Base-by-base conservation (phyloP, 2,797 vertebrate species). In the Rhadinocentrus ornatus region DNA sequence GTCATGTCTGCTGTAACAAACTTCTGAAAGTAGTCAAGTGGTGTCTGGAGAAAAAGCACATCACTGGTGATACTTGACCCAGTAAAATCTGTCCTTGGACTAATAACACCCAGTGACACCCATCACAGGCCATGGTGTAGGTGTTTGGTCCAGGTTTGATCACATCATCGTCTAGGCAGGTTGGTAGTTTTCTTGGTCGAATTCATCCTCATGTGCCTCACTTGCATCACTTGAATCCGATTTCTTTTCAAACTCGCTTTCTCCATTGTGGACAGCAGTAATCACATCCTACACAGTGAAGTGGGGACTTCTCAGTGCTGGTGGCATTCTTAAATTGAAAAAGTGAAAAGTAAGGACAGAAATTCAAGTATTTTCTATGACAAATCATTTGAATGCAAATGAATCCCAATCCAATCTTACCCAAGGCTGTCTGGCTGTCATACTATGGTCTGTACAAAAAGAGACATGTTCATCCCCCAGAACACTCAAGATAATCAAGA, bases 391-490 rank as follows among this genome's bases (percentile, higher is more conserved):
- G 1, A 41, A 41, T 16, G 15, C 39, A 41, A 18, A 41, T 41
- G 2, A 41, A 16, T 41, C 39, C 39, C 6, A 11, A 18, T 41
- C 3, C 39, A 34, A 32, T 35, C 22, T 34, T 18, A 58, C 10
- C 35, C 32, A 63, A 59, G 39, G 16, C 68, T 63, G 59, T 53
- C 27, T 57, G 41, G 32, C 26, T 57, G 18, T 16, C 61, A 24
- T n/a, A 39, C 62, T 56, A 61, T 67, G 22, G n/a, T 58, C 41
- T 20, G 13, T 67, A 29, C 24, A 62, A 59, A 20, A 6, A 67
- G 2, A 74, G 27, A 66, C 37, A 59, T 27, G n/a, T 11, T 8
- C 3, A 32, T 7, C 7, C 44, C 44, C 44, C 4, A n/a, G n/a
- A 37, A 37, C 35, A 37, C 10, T 32, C 6, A 32, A n/a, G n/a